Evolutionary conservation across 2,888 invertebrate species (phyloP).

Genomic region (Tromatobia lineatoria): DNA sequence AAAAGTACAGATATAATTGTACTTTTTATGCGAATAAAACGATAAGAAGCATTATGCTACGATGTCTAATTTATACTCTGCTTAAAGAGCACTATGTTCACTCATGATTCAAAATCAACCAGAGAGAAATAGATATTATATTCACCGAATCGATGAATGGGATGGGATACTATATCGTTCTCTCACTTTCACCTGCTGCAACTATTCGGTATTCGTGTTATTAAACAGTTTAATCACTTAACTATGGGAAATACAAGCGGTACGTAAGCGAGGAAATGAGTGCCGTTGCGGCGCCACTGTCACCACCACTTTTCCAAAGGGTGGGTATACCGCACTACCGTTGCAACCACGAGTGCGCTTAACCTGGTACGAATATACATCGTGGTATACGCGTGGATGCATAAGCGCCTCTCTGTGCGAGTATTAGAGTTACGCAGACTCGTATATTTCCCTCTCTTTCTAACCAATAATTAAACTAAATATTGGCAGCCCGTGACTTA

Average conservation of each 20-base stretch:
- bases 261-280: conserved; percentile 52
- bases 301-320: conserved; percentile 20
- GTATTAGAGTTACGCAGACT: conserved; percentile 6
- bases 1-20: too few species aligned
- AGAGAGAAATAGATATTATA: too few species aligned
- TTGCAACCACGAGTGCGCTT: neutral
- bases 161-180: conserved; percentile 31
- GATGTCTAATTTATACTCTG: too few species aligned
- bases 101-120: too few species aligned
- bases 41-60: too few species aligned
- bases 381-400: conserved; percentile 2
- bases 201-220: conserved; percentile 76
- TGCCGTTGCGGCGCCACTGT: conserved; percentile 29
- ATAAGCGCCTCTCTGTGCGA: neutral
- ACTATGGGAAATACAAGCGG: conserved; percentile 77
- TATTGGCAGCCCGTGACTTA: neutral
- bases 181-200: conserved; percentile 10
- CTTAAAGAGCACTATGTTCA: too few species aligned
- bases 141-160: too few species aligned
- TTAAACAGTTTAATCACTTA: conserved; percentile 81
- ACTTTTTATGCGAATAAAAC: too few species aligned
- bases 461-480: neutral
- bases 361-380: neutral
- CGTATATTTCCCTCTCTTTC: neutral
- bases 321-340: conserved; percentile 2